Conservation (phyloP, 2,888 invertebrate species). For the Cyaniris semiargus region DNA sequence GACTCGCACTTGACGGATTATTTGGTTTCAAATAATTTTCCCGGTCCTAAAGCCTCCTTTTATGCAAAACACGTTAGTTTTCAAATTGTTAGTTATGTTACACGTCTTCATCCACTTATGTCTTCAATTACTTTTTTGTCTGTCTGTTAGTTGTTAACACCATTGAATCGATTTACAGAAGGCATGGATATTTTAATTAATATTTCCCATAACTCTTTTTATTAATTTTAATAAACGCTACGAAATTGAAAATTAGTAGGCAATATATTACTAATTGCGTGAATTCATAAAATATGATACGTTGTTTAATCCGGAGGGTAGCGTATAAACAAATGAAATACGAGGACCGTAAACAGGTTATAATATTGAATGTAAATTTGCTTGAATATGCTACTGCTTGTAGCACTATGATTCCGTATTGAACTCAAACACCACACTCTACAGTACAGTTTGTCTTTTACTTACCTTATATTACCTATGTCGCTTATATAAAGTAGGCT, state of each 20-base stretch:
- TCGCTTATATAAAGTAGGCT: too few relatives aligned
- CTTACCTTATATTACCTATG: background rate
- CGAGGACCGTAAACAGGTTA: background rate
- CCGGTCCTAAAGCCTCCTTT: too few relatives aligned
- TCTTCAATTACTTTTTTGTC: background rate
- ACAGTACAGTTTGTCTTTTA: background rate
- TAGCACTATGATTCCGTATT: background rate
- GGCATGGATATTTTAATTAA: background rate
- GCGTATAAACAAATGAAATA: background rate
- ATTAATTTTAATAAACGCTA: background rate
- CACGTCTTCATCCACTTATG: too few relatives aligned
- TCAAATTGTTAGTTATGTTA: too few relatives aligned
- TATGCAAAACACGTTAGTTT: too few relatives aligned
- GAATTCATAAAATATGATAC: background rate
- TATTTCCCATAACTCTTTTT: background rate
- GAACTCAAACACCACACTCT: background rate
- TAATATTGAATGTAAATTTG: conserved; percentile 5
- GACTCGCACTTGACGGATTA: too few relatives aligned
- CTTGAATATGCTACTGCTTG: background rate
- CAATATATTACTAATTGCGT: background rate
- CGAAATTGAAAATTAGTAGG: background rate
- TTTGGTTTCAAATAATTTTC: too few relatives aligned
- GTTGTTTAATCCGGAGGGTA: background rate
- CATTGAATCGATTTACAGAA: background rate
- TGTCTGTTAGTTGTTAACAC: background rate